These are phyloP conservation scores for Pyrgilauda ruficollis DNA, from an alignment of 2,113 vertebrate genomes.

Conservation along the genomic window DNA sequence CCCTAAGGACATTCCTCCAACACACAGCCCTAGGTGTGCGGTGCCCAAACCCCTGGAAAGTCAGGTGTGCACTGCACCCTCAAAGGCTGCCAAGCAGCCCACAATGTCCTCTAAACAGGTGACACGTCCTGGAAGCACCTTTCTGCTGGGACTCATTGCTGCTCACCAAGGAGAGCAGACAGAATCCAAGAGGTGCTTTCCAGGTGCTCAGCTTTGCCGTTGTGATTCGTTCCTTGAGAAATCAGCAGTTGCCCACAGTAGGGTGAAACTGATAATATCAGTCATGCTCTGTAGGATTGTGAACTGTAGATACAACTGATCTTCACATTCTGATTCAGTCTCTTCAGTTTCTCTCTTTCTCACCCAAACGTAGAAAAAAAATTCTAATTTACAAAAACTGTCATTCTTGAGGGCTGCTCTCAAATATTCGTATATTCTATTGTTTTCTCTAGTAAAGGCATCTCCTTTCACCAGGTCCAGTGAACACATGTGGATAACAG, in stretches of 20 bases:
- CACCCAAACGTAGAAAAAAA: background rate
- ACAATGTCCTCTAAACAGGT: background rate
- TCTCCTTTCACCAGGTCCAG: background rate
- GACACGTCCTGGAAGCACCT: background rate
- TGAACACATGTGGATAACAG: background rate
- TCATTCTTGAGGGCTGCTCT: background rate
- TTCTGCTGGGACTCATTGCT: background rate
- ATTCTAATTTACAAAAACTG: background rate
- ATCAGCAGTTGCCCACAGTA: background rate
- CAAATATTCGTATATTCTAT: background rate
- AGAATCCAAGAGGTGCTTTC: background rate
- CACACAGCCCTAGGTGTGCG: rapidly evolving
- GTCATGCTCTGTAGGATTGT: background rate
- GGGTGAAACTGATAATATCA: background rate
- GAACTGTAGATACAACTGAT: background rate
- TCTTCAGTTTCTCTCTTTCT: background rate
- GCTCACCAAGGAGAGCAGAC: background rate
- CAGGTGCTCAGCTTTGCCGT: background rate
- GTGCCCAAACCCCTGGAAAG: background rate
- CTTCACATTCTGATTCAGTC: background rate
- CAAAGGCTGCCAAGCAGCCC: background rate
- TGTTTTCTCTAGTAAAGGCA: background rate
- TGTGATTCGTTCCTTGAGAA: background rate
- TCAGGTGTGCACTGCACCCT: background rate
- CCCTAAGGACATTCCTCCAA: background rate